Conservation (phyloP, 1,140 invertebrate genomes). For the Orius insidiosus region DNA sequence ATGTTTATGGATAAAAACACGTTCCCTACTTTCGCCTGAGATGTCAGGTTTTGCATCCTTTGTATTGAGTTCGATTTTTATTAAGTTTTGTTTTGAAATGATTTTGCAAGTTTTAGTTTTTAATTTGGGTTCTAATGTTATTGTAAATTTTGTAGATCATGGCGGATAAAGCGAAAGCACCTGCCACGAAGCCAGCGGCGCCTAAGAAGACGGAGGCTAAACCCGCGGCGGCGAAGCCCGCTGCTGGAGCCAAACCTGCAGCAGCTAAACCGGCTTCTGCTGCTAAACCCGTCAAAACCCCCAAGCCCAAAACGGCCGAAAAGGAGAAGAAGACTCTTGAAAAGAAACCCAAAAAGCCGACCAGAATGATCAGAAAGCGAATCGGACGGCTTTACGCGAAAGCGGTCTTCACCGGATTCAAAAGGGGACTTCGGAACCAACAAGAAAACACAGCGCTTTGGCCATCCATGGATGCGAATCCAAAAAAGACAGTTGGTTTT, state of each 20-base stretch:
- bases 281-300: slow-evolving; percentile 22
- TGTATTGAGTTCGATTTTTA: too few species aligned
- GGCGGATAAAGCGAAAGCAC: too few species aligned
- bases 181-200: too few species aligned
- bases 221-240: slow-evolving; percentile 18
- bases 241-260: slow-evolving; percentile 26
- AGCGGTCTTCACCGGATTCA: slow-evolving; percentile 96
- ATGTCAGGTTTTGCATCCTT: too few species aligned
- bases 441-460: slow-evolving; percentile 92
- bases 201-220: background rate
- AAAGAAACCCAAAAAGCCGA: slow-evolving; percentile 20
- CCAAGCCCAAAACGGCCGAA: slow-evolving; percentile 40
- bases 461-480: slow-evolving; percentile 79
- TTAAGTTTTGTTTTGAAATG: too few species aligned
- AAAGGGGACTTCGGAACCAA: slow-evolving; percentile 90
- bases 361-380: slow-evolving; percentile 31
- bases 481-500: slow-evolving; percentile 76
- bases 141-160: too few species aligned
- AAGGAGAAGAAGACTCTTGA: slow-evolving; percentile 28
- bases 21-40: too few species aligned
- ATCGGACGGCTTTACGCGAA: slow-evolving; percentile 85
- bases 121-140: too few species aligned
- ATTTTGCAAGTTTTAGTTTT: too few species aligned
- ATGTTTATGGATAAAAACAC: too few species aligned
- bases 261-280: slow-evolving; percentile 34